Evolutionary conservation across 92 coral and sea anemone species (phyloP).

Genomic region (Galaxea fascicularis): DNA sequence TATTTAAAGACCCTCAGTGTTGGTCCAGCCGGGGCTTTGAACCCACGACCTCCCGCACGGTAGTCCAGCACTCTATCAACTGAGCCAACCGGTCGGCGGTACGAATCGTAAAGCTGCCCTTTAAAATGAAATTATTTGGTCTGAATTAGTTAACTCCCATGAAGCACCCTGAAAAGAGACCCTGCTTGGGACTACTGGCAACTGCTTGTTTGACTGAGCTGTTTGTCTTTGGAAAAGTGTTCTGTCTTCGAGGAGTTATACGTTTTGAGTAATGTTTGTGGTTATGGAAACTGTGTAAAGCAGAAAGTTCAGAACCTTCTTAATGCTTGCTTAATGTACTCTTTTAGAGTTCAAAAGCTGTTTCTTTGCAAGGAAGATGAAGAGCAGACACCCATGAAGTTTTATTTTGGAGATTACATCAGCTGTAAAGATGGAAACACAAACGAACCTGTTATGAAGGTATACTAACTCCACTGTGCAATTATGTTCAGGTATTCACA

Average conservation of each 20-base stretch:
- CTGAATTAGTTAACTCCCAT: too few species aligned
- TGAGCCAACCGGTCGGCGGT: too few species aligned
- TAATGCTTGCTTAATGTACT: neutral
- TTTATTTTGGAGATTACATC: slow-evolving; percentile 79
- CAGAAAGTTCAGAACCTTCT: too few species aligned
- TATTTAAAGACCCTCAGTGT: too few species aligned
- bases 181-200: too few species aligned
- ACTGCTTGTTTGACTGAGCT: neutral
- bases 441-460: slow-evolving; percentile 77
- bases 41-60: too few species aligned
- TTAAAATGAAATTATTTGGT: too few species aligned
- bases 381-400: slow-evolving; percentile 56
- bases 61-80: too few species aligned
- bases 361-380: slow-evolving; percentile 68
- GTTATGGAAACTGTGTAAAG: neutral
- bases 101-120: too few species aligned
- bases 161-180: too few species aligned
- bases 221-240: neutral
- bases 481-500: neutral
- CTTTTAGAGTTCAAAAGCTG: slow-evolving; percentile 80
- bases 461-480: slow-evolving; percentile 2
- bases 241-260: neutral
- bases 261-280: too few species aligned
- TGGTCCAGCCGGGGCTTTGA: too few species aligned
- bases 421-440: slow-evolving; percentile 48